These are phyloP conservation scores for Microctonus brassicae DNA, from an alignment of 2,888 invertebrate species.

Conservation along the genomic window DNA sequence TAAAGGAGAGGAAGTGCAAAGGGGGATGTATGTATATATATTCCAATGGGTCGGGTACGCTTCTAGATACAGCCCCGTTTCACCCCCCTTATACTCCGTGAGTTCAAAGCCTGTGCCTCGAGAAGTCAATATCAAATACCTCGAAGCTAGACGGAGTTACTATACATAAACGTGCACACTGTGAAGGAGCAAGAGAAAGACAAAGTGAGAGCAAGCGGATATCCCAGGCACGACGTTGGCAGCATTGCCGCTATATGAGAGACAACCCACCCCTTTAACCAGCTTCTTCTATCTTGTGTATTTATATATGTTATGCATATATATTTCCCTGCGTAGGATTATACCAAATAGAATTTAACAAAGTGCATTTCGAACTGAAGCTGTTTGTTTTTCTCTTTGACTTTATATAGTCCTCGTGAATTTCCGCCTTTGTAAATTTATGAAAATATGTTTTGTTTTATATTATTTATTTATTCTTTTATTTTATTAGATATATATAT, in stretches of 20 bases:
- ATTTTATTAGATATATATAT: no score
- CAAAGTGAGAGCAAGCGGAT: constrained; percentile 3
- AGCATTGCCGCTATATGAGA: constrained; percentile 21
- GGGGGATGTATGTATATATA: not conserved
- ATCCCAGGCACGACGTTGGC: constrained; percentile 42
- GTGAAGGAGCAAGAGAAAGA: constrained; percentile 21
- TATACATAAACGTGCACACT: constrained; percentile 32
- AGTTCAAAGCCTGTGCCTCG: constrained; percentile 56
- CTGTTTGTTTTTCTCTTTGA: not conserved
- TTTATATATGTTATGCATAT: not conserved
- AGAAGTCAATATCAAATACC: constrained; percentile 70
- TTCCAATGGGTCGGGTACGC: not conserved
- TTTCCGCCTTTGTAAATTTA: no score
- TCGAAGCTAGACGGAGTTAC: constrained; percentile 63
- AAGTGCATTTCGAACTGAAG: constrained; percentile 17
- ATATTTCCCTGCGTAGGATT: not conserved
- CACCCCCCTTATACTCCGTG: constrained; percentile 26
- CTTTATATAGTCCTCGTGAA: no score
- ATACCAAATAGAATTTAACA: constrained; percentile 23
- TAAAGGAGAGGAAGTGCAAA: constrained; percentile 28
- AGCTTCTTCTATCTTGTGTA: not conserved
- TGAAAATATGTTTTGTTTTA: no score
- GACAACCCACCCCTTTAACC: constrained; percentile 24
- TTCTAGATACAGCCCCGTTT: constrained; percentile 20
- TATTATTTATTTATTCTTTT: no score